Evolutionary conservation across 2,113 vertebrate genomes (phyloP).

Genomic region (Theristicus caerulescens): DNA sequence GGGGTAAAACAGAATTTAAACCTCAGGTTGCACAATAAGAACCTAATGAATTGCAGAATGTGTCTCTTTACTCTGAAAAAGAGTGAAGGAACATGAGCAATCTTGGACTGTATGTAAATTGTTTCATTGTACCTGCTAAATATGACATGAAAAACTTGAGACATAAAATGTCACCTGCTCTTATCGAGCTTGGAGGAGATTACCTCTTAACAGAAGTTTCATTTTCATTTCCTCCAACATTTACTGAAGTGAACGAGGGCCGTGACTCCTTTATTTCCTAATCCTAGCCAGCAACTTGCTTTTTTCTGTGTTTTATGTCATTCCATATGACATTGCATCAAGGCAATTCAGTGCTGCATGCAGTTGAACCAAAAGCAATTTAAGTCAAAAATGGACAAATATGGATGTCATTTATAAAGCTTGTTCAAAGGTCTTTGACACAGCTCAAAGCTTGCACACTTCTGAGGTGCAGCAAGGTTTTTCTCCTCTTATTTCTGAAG

Average conservation of each 20-base stretch:
- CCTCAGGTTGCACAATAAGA: neutral
- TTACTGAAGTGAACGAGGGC: conserved; percentile 62
- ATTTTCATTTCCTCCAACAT: conserved; percentile 71
- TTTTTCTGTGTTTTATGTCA: conserved; percentile 71
- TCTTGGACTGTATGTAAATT: conserved; percentile 64
- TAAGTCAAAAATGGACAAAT: conserved; percentile 78
- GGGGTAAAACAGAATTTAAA: conserved; percentile 1
- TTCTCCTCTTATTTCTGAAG: neutral
- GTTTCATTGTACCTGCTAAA: conserved; percentile 60
- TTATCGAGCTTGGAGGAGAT: conserved; percentile 67
- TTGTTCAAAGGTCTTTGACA: conserved; percentile 73
- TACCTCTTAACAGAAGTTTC: conserved; percentile 68
- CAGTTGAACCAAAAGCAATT: conserved; percentile 76
- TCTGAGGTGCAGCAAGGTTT: conserved; percentile 9
- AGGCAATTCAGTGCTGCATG: conserved; percentile 62
- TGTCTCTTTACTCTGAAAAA: neutral
- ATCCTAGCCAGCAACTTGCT: conserved; percentile 61
- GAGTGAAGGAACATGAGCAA: neutral
- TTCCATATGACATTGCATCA: conserved; percentile 63
- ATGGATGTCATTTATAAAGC: conserved; percentile 73
- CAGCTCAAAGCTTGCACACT: conserved; percentile 43
- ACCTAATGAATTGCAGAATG: neutral
- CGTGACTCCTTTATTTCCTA: conserved; percentile 67
- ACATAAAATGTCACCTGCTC: conserved; percentile 67
- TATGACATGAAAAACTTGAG: conserved; percentile 60